These are phyloP conservation scores for Marmota monax DNA, from an alignment of 2,113 vertebrate species.

Conservation along the genomic window DNA sequence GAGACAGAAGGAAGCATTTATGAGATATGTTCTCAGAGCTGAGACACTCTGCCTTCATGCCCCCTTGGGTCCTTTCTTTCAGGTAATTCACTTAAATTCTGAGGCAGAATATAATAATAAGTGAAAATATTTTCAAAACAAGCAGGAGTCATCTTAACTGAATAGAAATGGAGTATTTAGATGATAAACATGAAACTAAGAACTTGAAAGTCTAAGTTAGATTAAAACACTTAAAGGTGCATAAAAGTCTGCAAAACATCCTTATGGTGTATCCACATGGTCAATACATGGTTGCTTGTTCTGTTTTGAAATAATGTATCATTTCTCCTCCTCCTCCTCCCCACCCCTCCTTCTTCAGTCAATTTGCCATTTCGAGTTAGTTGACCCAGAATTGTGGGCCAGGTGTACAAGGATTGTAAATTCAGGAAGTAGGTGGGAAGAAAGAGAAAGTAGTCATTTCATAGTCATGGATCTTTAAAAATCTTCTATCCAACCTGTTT, in stretches of 20 bases:
- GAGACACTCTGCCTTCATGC: neutral
- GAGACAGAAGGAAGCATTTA: neutral
- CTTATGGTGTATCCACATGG: neutral
- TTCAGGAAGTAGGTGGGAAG: neutral
- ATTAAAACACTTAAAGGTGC: slow-evolving; percentile 16
- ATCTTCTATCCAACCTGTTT: neutral
- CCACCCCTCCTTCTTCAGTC: too few relatives aligned
- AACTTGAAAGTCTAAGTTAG: neutral
- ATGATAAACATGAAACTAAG: neutral
- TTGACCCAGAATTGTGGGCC: neutral
- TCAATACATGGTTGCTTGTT: neutral
- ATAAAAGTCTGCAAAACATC: neutral
- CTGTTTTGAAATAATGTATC: neutral
- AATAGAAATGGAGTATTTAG: neutral
- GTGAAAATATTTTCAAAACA: neutral
- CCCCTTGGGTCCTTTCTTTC: neutral
- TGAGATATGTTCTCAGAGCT: neutral
- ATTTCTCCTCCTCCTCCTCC: neutral
- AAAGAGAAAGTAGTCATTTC: neutral
- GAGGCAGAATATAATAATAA: neutral
- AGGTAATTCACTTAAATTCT: neutral
- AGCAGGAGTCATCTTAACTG: neutral
- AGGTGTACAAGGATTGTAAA: neutral
- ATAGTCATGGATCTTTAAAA: neutral
- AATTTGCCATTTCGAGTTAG: neutral